phyloP scores from a whole-genome alignment of 2,797 vertebrate genomes.

The Dicrostonyx torquatus region DNA sequence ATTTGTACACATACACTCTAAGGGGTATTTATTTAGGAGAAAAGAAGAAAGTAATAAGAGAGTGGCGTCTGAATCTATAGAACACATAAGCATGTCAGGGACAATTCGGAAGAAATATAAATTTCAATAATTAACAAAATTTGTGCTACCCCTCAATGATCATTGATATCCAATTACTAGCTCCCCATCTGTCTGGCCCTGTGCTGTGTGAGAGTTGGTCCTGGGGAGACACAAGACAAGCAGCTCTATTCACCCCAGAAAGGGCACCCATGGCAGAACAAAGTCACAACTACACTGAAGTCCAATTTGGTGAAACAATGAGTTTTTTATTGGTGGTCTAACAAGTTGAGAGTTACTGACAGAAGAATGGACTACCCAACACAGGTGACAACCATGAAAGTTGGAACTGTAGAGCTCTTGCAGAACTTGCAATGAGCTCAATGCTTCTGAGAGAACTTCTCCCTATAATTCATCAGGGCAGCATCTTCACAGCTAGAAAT shows the following conservation, averaged over 20 bases:
- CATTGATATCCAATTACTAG: neutral
- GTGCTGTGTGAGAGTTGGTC: neutral
- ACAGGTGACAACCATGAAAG: neutral
- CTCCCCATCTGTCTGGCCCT: neutral
- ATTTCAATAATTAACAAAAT: neutral
- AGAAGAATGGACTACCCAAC: neutral
- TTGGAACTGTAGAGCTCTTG: neutral
- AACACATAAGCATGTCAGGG: neutral
- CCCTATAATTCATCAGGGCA: neutral
- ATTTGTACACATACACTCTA: neutral
- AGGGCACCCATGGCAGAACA: neutral
- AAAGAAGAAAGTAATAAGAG: neutral
- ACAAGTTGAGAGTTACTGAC: neutral
- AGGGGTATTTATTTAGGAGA: neutral
- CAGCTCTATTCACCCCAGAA: neutral
- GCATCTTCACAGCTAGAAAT: neutral
- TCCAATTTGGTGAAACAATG: neutral
- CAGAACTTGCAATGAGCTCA: neutral
- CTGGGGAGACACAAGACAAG: neutral
- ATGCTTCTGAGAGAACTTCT: neutral
- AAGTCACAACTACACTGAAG: neutral
- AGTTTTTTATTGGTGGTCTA: neutral
- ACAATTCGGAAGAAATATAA: neutral
- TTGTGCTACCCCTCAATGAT: neutral
- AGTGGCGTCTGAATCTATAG: neutral